These are phyloP conservation scores for Sardinella longiceps DNA, from an alignment of 2,797 vertebrate species.

Conservation along the genomic window DNA sequence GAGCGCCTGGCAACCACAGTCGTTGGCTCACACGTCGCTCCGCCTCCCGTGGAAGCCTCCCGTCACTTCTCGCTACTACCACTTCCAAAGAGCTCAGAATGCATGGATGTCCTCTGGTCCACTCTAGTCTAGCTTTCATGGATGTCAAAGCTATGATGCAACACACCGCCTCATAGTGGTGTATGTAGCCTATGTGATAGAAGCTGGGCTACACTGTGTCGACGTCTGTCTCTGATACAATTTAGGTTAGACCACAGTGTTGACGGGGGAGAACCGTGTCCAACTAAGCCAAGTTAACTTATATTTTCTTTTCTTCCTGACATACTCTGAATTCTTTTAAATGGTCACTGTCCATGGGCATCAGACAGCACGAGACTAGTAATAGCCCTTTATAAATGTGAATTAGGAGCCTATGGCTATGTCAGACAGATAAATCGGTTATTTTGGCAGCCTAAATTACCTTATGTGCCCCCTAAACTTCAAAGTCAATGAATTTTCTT, in stretches of 20 bases:
- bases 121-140: background rate
- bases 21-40: constrained; percentile 35
- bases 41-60: constrained; percentile 17
- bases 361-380: background rate
- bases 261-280: background rate
- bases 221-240: background rate
- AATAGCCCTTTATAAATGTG: background rate
- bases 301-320: no score
- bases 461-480: background rate
- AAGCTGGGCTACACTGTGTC: background rate
- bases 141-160: constrained; percentile 19
- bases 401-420: background rate
- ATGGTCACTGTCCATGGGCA: background rate
- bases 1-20: constrained; percentile 60
- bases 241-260: background rate
- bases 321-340: no score
- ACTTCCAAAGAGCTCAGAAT: background rate
- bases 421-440: background rate
- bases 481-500: background rate
- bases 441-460: background rate
- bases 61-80: constrained; percentile 28
- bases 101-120: background rate
- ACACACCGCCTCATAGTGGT: background rate
- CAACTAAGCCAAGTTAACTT: no score
- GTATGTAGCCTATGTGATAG: background rate